Evolutionary conservation across 2,797 vertebrate genomes (phyloP).

Genomic region (Geotrypetes seraphini): DNA sequence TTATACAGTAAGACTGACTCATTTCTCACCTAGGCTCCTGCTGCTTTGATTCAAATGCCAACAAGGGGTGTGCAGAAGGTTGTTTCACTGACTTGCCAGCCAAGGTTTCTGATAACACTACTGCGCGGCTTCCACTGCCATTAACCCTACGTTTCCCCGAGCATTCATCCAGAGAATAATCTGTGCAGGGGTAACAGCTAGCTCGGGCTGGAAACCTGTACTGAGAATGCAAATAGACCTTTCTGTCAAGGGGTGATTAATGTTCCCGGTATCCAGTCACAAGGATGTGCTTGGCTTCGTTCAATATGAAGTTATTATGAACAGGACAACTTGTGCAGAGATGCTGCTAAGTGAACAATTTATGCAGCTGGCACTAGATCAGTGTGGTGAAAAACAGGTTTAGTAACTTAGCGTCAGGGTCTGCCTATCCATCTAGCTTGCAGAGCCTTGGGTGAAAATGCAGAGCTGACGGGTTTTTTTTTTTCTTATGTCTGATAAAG

Average conservation of each 20-base stretch:
- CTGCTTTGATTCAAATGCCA: no score
- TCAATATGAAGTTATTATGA: constrained; percentile 38
- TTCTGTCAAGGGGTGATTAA: constrained; percentile 34
- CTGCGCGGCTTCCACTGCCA: no score
- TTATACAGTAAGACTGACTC: no score
- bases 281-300: constrained; percentile 11
- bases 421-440: constrained; percentile 45
- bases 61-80: no score
- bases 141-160: no score
- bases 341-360: constrained; percentile 42
- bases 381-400: constrained; percentile 41
- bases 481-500: constrained; percentile 26
- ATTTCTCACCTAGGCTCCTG: no score
- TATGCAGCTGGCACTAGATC: constrained; percentile 41
- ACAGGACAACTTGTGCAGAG: constrained; percentile 30
- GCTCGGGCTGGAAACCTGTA: no score
- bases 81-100: no score
- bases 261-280: constrained; percentile 19
- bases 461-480: constrained; percentile 41
- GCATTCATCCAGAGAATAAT: no score
- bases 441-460: constrained; percentile 44
- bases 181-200: no score
- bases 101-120: no score
- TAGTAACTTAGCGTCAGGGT: constrained; percentile 34
- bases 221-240: constrained; percentile 34